These are phyloP conservation scores for Parnassius glacialis DNA, from an alignment of 2,888 invertebrate genomes.

Conservation along the genomic window DNA sequence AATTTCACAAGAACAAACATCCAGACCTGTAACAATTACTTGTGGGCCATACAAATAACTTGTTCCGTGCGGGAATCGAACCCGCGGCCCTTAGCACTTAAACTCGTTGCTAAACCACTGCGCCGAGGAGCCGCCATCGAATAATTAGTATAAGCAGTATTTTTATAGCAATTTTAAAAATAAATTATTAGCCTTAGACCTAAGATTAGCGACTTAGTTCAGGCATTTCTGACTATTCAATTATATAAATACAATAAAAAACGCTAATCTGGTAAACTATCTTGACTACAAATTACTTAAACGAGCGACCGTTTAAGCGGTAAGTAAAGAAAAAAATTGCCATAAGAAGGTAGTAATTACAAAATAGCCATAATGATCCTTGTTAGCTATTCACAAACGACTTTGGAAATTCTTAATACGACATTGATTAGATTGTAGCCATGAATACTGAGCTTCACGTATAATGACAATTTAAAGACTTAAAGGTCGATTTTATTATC, in stretches of 20 bases:
- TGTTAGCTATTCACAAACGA: slow-evolving; percentile 76
- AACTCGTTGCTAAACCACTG: too few species aligned
- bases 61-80: too few species aligned
- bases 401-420: slow-evolving; percentile 74
- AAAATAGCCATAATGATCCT: slow-evolving; percentile 63
- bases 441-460: slow-evolving; percentile 56
- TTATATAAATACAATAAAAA: too few species aligned
- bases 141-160: too few species aligned
- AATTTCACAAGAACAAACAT: too few species aligned
- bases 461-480: slow-evolving; percentile 80
- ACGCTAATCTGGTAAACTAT: slow-evolving; percentile 4
- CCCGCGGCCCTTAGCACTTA: too few species aligned
- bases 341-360: slow-evolving; percentile 72
- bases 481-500: slow-evolving; percentile 79
- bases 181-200: too few species aligned
- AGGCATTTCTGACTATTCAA: not conserved
- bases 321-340: slow-evolving; percentile 56
- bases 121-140: too few species aligned
- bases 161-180: too few species aligned
- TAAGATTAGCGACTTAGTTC: too few species aligned
- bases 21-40: too few species aligned
- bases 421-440: slow-evolving; percentile 73
- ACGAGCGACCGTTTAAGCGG: slow-evolving; percentile 43
- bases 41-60: too few species aligned
- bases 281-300: slow-evolving; percentile 29